A percentile compares a stretch with the other conserved stretches of the same genome.
Evolutionary conservation across 2,113 vertebrate genomes (phyloP).

Genomic region (Aepyceros melampus): DNA sequence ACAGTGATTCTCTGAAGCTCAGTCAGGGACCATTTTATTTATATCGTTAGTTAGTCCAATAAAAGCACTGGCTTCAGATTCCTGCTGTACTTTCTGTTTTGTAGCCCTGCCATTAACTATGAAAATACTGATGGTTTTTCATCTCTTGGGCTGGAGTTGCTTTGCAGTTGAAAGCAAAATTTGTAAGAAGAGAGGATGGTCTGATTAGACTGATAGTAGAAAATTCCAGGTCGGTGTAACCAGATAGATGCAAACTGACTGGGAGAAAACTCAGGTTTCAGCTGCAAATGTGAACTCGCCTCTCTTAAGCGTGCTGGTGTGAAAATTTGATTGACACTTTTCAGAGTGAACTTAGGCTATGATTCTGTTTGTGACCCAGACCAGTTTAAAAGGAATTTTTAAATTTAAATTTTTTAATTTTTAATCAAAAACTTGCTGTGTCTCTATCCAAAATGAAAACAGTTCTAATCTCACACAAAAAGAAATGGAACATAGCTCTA

Average conservation of each 20-base stretch:
- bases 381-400: background rate
- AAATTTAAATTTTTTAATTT: no score
- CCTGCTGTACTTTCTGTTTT: slow-evolving; percentile 74
- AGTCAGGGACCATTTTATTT: slow-evolving; percentile 81
- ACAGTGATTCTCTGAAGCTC: slow-evolving; percentile 78
- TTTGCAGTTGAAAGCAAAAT: background rate
- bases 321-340: background rate
- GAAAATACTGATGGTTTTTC: slow-evolving; percentile 69
- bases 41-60: slow-evolving; percentile 83
- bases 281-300: background rate
- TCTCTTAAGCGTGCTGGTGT: background rate
- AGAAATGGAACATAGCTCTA: background rate
- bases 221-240: background rate
- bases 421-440: background rate
- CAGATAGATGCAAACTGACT: background rate
- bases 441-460: background rate
- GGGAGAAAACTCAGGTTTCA: background rate
- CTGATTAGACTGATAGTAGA: background rate
- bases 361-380: slow-evolving; percentile 1
- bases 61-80: slow-evolving; percentile 71
- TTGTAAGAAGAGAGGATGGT: background rate
- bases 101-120: slow-evolving; percentile 71
- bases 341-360: background rate
- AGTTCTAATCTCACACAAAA: background rate
- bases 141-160: background rate